phyloP scores from a whole-genome alignment of 2,797 vertebrate genomes.

The Poeciliopsis infans region DNA sequence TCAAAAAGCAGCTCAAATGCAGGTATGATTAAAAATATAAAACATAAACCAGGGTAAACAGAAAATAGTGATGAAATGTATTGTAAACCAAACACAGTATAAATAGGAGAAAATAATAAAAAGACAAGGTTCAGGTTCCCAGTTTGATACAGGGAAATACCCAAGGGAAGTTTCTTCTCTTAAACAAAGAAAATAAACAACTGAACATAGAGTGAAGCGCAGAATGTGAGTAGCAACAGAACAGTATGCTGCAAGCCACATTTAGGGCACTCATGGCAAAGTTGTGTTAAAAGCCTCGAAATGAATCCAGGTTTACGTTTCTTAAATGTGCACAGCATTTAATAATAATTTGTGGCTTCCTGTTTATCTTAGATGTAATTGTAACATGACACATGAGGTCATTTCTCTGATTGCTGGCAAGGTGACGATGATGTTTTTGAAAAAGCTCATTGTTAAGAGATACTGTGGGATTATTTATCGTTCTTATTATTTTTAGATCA shows the following conservation, averaged over 20 bases:
- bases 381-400: not conserved
- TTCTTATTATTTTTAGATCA: not conserved
- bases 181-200: not conserved
- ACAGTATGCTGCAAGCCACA: not conserved
- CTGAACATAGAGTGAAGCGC: not conserved
- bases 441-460: not conserved
- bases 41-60: not conserved
- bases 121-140: conserved; percentile 21
- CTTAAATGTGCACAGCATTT: not conserved
- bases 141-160: conserved; percentile 13
- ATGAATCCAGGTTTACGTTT: not conserved
- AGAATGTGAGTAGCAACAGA: not conserved
- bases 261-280: too few relatives aligned
- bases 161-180: conserved; percentile 5
- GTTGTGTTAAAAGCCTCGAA: not conserved
- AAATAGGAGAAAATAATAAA: not conserved
- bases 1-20: conserved; percentile 11
- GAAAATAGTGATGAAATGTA: conserved; percentile 31
- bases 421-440: not conserved
- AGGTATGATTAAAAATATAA: conserved; percentile 21
- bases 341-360: not conserved
- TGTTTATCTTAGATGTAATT: not conserved
- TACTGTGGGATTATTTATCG: not conserved
- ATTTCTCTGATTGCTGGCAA: not conserved
- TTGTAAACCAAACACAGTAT: conserved; percentile 13